Evolutionary conservation across 1,140 invertebrate genomes (phyloP).

Genomic region (Lutraria rhynchaena): DNA sequence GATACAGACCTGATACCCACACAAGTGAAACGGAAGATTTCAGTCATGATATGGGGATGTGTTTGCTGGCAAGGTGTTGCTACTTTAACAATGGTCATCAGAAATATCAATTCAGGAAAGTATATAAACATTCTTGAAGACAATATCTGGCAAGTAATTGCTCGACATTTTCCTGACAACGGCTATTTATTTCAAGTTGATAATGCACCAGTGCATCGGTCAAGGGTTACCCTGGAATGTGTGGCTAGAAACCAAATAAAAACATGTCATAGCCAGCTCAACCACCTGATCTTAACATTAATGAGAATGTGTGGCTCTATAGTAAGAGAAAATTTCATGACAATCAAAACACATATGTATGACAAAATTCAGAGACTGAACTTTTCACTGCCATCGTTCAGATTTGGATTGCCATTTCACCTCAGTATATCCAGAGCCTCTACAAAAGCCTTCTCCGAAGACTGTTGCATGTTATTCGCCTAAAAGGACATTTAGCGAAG

Average conservation of each 20-base stretch:
- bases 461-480: too few species aligned
- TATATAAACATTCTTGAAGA: constrained; percentile 20
- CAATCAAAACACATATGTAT: too few species aligned
- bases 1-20: neutral
- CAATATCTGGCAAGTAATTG: constrained; percentile 16
- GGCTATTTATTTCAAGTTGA: constrained; percentile 28
- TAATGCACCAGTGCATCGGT: constrained; percentile 31
- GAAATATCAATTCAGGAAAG: constrained; percentile 26
- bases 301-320: constrained; percentile 20
- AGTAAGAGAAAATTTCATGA: too few species aligned
- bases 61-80: constrained; percentile 18
- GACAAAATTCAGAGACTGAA: too few species aligned
- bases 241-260: constrained; percentile 1
- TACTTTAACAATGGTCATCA: constrained; percentile 6
- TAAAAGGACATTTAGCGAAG: too few species aligned
- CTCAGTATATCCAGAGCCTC: too few species aligned
- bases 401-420: too few species aligned
- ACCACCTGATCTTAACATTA: constrained; percentile 4
- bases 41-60: constrained; percentile 10
- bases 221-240: neutral
- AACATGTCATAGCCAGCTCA: constrained; percentile 6
- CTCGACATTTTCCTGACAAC: neutral
- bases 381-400: too few species aligned
- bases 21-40: too few species aligned
- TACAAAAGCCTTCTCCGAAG: too few species aligned